Percentiles rank a stretch among this genome's conserved stretches.
These are phyloP conservation scores for Limnephilus auricula DNA, from an alignment of 2,888 invertebrate genomes.

Conservation along the genomic window DNA sequence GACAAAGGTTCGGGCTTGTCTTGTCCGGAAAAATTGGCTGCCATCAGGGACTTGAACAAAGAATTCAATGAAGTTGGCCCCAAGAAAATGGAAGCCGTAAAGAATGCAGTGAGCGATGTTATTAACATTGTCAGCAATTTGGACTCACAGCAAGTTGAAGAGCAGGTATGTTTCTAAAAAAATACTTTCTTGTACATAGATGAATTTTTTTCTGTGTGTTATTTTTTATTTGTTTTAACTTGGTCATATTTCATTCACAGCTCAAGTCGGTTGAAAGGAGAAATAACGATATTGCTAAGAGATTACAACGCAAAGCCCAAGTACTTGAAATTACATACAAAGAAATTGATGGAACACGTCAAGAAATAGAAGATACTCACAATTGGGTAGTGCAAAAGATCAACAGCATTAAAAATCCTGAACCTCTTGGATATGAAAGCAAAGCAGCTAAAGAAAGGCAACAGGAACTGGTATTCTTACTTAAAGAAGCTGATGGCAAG, in stretches of 20 bases:
- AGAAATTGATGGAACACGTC: constrained; percentile 88
- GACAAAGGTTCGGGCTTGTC: constrained; percentile 91
- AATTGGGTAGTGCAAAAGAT: constrained; percentile 89
- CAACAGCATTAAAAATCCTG: constrained; percentile 81
- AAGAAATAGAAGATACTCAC: constrained; percentile 87
- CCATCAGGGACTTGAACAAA: constrained; percentile 83
- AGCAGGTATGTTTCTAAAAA: constrained; percentile 77
- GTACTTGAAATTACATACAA: constrained; percentile 90
- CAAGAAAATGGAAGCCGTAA: constrained; percentile 84
- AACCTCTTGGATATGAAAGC: constrained; percentile 86
- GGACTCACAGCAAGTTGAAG: constrained; percentile 94
- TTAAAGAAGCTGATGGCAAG: constrained; percentile 92
- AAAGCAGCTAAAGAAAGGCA: constrained; percentile 86
- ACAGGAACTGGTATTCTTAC: constrained; percentile 83
- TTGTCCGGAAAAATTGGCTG: constrained; percentile 87
- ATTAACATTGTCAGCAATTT: constrained; percentile 90
- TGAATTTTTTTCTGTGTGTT: neutral
- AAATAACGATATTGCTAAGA: constrained; percentile 89
- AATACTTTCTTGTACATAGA: neutral
- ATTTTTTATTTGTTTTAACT: constrained; percentile 38
- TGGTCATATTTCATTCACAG: constrained; percentile 70
- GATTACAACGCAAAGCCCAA: constrained; percentile 90
- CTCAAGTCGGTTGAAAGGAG: constrained; percentile 90
- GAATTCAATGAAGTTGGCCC: constrained; percentile 88
- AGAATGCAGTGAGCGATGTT: constrained; percentile 83